Conservation (phyloP, 2,797 vertebrate species). For the Antrozous pallidus region DNA sequence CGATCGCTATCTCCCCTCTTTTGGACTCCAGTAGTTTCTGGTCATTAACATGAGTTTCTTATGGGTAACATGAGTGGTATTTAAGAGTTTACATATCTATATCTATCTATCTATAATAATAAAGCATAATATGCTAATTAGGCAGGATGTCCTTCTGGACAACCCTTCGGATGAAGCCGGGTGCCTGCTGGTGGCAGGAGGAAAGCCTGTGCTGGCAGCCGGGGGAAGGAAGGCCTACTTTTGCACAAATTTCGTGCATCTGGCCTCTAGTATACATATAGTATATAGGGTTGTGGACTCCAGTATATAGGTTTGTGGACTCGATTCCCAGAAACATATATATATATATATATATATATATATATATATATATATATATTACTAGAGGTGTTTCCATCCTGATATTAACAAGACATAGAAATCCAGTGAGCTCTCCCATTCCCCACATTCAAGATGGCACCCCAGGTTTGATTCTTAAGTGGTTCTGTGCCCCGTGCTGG, state of each 20-base stretch:
- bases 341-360: not conserved
- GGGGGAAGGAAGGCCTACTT: no score
- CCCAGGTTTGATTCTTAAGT: not conserved
- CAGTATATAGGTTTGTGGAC: no score
- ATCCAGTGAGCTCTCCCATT: not conserved
- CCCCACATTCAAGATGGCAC: not conserved
- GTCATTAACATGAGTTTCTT: not conserved
- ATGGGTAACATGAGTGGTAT: not conserved
- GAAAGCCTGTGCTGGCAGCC: no score
- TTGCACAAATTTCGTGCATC: no score
- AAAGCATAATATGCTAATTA: no score
- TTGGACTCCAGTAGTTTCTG: not conserved
- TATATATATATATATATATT: not conserved
- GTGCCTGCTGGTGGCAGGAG: no score
- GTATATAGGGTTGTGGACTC: no score
- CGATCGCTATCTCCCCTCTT: not conserved
- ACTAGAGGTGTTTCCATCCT: not conserved
- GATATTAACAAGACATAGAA: not conserved
- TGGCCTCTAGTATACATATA: no score
- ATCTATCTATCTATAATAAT: no score
- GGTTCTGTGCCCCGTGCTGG: not conserved
- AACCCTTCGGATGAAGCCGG: no score
- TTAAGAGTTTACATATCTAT: conserved; percentile 1
- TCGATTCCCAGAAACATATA: no score
- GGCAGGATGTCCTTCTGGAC: no score